Percentiles rank a stretch among this genome's conserved stretches.
These are phyloP conservation scores for Agrochola lychnidis DNA, from an alignment of 2,888 invertebrate species.

Conservation along the genomic window DNA sequence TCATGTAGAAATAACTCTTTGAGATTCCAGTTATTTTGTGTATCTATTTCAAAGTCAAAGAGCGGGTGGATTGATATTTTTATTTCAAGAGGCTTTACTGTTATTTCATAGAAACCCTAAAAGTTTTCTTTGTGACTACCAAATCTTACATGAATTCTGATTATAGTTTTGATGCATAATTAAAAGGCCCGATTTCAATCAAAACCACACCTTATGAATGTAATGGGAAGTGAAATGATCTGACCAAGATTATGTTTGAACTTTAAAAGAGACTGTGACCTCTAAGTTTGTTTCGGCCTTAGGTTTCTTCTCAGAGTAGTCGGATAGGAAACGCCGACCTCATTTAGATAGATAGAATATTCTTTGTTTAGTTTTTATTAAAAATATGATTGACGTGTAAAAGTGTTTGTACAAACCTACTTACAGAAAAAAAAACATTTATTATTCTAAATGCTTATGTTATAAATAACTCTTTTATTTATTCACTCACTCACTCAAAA, in stretches of 20 bases:
- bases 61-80: not conserved
- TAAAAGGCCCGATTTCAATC: not conserved
- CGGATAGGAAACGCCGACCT: no score
- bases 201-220: not conserved
- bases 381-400: no score
- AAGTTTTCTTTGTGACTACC: not conserved
- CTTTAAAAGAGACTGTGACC: no score
- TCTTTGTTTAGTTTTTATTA: no score
- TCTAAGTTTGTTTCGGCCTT: no score
- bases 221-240: no score
- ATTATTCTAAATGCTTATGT: no score
- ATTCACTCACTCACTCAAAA: slow-evolving; percentile 11
- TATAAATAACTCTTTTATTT: slow-evolving; percentile 6
- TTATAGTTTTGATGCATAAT: not conserved
- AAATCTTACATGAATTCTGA: not conserved
- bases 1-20: slow-evolving; percentile 37
- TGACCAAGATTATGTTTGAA: not conserved
- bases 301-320: no score
- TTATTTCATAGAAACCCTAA: not conserved
- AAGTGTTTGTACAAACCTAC: no score
- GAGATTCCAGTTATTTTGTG: slow-evolving; percentile 7
- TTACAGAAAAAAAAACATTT: no score
- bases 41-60: slow-evolving; percentile 21
- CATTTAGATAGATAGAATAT: no score
- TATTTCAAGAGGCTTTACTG: not conserved